These are phyloP conservation scores for Cataglyphis albicans DNA, from an alignment of 2,888 invertebrate species.

Conservation along the genomic window DNA sequence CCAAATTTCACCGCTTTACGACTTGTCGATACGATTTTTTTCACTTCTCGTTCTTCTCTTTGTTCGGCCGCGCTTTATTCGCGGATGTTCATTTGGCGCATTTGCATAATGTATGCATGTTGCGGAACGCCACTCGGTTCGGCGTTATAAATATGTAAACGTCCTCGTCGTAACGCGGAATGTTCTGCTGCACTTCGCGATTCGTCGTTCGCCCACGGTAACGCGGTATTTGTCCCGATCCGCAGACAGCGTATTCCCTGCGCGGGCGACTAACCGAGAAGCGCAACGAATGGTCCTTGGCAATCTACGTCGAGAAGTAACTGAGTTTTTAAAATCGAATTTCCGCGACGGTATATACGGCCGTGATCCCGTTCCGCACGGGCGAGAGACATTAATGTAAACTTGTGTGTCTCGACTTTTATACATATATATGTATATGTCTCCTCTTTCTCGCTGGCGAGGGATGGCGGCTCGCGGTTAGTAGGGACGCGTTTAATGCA, in stretches of 20 bases:
- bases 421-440: conserved; percentile 9
- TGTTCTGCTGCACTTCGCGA: conserved; percentile 54
- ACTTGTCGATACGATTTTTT: conserved; percentile 28
- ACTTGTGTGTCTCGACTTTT: conserved; percentile 52
- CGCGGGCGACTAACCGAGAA: conserved; percentile 55
- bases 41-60: conserved; percentile 25
- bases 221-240: conserved; percentile 54
- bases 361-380: conserved; percentile 50
- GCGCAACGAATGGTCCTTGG: conserved; percentile 57
- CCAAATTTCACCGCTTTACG: conserved; percentile 48
- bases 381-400: conserved; percentile 50
- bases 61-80: conserved; percentile 41
- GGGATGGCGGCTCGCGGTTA: conserved; percentile 38
- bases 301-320: conserved; percentile 53
- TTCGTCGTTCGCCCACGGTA: conserved; percentile 51
- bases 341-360: conserved; percentile 46
- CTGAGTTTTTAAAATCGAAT: conserved; percentile 58
- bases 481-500: conserved; percentile 73
- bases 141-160: conserved; percentile 56
- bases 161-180: conserved; percentile 53
- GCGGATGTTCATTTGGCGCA: conserved; percentile 58
- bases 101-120: conserved; percentile 57
- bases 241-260: conserved; percentile 50
- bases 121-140: conserved; percentile 52
- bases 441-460: conserved; percentile 31